Base-by-base conservation (phyloP, 2,888 invertebrate genomes). In the Apocheima hispidaria region DNA sequence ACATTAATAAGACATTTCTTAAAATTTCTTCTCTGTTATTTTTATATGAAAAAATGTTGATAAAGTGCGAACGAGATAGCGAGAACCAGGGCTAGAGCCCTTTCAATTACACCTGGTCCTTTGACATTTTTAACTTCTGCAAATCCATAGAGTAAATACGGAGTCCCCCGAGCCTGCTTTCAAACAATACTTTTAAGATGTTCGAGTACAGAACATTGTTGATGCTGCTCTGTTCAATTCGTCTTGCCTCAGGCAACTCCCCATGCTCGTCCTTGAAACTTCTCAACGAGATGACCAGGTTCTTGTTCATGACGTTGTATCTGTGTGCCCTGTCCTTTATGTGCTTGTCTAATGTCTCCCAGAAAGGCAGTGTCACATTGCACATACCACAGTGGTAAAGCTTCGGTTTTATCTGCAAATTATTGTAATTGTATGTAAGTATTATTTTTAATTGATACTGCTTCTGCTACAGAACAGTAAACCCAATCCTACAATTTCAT, bases 311-410 rank as follows among this genome's bases (percentile, higher is more conserved):
- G 4, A n/a, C 20, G 0, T 65, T 60, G 7, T 10, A 21, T 20
- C 14, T 2, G 26, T 69, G 69, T 12, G 10, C 14, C 9, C 35
- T 18, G 0, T 44, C 14, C 1, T 57, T 50, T 4, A 46, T 7
- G 38, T 69, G 69, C 12, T 35, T 71, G 0, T 69, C 41, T 38
- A 86, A 54, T 1, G 60, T 49, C 18, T 79, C 76, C 73, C 80
- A 80, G 60, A 66, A 83, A 1, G 87, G 82, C 23, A 79, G 66
- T 0, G 73, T 65, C 38, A 68, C 48, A 48, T 88, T 88, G 70
- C 89, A 90, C 30, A 68, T 66, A 1, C 82, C 87, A 61, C 89
- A 90, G 57, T 89, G 88, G 60, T 77, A 89, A 0, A 84, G 63
- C 44, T 80, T 77, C 18, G 78, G 78, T 14, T 69, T 74, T 38